Conservation (phyloP, 2,797 vertebrate genomes). For the Onychomys torridus region DNA sequence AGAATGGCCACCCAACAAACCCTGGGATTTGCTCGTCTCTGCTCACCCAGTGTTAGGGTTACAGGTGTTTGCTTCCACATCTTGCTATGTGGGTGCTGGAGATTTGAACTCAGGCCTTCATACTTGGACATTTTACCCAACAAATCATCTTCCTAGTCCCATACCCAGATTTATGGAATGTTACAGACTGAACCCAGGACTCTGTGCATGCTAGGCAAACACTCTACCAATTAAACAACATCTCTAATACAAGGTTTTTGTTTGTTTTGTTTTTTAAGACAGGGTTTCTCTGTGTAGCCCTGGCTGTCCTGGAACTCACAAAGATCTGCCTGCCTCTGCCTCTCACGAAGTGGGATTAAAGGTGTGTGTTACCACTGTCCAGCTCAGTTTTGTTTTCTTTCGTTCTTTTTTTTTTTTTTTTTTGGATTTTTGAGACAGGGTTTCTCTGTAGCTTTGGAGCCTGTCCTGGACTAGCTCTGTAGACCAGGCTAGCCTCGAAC, state of each 20-base stretch:
- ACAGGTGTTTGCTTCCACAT: not conserved
- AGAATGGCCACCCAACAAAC: not conserved
- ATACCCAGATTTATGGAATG: not conserved
- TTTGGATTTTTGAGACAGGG: not conserved
- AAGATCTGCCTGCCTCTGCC: not conserved
- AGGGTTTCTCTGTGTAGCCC: not conserved
- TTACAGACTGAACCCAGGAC: not conserved
- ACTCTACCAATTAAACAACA: not conserved
- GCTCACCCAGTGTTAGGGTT: not conserved
- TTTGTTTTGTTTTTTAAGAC: not conserved
- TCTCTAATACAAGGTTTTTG: not conserved
- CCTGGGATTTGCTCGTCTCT: not conserved
- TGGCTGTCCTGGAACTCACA: not conserved
- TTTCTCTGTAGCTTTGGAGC: not conserved
- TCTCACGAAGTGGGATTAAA: not conserved
- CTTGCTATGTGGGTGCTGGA: not conserved
- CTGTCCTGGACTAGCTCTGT: too few species aligned
- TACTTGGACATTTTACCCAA: not conserved
- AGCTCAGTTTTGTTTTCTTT: not conserved
- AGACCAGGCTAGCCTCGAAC: not conserved
- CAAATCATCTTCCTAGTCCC: not conserved
- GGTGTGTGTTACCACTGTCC: rapidly evolving
- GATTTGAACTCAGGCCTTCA: not conserved
- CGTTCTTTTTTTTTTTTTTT: too few species aligned
- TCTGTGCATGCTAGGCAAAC: not conserved